A percentile compares a stretch with the other conserved stretches of the same genome.
Conservation (phyloP, 2,113 vertebrate genomes). For the Nerophis lumbriciformis region DNA sequence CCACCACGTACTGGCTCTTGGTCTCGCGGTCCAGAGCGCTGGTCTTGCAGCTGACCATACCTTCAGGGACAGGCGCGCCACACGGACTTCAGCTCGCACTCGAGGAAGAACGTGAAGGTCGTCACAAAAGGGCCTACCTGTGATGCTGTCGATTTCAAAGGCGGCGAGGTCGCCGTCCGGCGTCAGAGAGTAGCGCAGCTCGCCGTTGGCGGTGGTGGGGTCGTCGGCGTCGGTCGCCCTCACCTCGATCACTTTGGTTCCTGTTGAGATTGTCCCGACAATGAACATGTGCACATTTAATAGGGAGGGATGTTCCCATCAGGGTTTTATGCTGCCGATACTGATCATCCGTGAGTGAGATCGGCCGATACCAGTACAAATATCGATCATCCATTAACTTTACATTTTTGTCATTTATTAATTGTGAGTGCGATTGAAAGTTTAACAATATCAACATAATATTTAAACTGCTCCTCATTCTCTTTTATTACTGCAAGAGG, state of each 20-base stretch:
- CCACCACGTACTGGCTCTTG: conserved; percentile 72
- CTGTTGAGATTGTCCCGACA: conserved; percentile 52
- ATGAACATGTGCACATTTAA: not conserved
- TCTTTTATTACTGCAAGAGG: too few relatives aligned
- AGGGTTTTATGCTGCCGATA: too few relatives aligned
- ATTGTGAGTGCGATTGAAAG: too few relatives aligned
- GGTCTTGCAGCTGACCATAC: conserved; percentile 70
- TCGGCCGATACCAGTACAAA: too few relatives aligned
- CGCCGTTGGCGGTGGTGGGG: conserved; percentile 77
- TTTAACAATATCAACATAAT: too few relatives aligned
- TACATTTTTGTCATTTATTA: too few relatives aligned
- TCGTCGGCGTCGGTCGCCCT: conserved; percentile 87
- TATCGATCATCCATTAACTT: too few relatives aligned
- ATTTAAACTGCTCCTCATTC: too few relatives aligned
- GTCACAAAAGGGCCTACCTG: conserved; percentile 64
- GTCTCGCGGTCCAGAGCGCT: conserved; percentile 81
- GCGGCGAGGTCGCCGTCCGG: conserved; percentile 52
- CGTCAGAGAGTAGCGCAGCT: conserved; percentile 76
- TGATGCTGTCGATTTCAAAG: conserved; percentile 76
- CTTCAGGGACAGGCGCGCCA: conserved; percentile 38
- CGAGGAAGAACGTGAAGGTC: not conserved
- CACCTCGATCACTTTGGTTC: conserved; percentile 75
- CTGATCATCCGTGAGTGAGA: too few relatives aligned
- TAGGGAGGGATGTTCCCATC: too few relatives aligned
- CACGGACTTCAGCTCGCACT: not conserved